A percentile compares a stretch with the other conserved stretches of the same genome.
These are phyloP conservation scores for Meghimatium bilineatum DNA, from an alignment of 2,888 invertebrate genomes.

Conservation along the genomic window DNA sequence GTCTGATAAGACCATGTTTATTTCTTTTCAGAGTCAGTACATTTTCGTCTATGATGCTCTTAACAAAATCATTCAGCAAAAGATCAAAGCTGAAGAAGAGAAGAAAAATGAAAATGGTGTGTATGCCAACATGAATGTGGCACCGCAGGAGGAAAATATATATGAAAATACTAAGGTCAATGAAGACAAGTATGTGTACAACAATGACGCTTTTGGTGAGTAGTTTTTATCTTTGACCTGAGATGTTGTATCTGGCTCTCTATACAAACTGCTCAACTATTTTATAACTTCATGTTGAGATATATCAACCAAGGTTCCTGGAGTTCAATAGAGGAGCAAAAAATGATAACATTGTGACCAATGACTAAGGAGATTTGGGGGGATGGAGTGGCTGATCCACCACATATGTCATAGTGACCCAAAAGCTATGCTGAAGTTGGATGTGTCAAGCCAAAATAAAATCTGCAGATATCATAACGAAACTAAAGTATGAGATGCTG, in stretches of 20 bases:
- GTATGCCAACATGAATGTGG: conserved; percentile 27
- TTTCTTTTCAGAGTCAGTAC: conserved; percentile 55
- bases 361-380: too few relatives aligned
- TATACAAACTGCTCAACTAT: not conserved
- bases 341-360: too few relatives aligned
- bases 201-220: conserved; percentile 41
- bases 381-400: too few relatives aligned
- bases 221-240: not conserved
- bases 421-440: too few relatives aligned
- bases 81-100: conserved; percentile 44
- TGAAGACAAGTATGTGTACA: conserved; percentile 20
- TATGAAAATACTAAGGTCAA: conserved; percentile 45
- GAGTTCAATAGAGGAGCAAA: too few relatives aligned
- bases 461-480: too few relatives aligned
- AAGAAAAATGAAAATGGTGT: conserved; percentile 35
- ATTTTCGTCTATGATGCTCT: conserved; percentile 56
- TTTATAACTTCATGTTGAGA: too few relatives aligned
- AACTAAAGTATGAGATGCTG: too few relatives aligned
- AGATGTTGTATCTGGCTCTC: not conserved
- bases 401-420: too few relatives aligned
- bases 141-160: conserved; percentile 40
- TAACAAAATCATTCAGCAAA: conserved; percentile 51
- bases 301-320: too few relatives aligned
- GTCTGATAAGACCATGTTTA: not conserved
- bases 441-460: too few relatives aligned